Evolutionary conservation across 2,888 invertebrate species (phyloP), one percentile per base, ranked within the genome.

Genomic region (Tillus elongatus): DNA sequence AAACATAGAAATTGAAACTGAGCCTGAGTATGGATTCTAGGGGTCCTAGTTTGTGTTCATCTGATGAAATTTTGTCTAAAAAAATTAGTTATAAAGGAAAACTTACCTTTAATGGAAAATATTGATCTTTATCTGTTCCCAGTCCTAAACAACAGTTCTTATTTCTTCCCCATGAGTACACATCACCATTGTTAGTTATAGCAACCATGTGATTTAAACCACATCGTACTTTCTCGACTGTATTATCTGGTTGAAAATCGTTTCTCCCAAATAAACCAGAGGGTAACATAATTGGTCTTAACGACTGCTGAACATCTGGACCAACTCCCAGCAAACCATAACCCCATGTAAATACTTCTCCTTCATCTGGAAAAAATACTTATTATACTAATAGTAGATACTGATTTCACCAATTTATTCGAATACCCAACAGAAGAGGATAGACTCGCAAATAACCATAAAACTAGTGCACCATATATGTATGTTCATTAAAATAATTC

Each of bases 151-250:
- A 85, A 0, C 86, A 85, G 46, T 75, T 75, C 50, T 79, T 75
- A 62, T 96, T 95, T 52, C 82, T 73, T 0, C 96, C 96, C 96
- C 96, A 97, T 64, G 78, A 83, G 54, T 81, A 96, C 4, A 96
- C 64, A 63, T 92, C 86, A 1, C 91, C 90, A 12, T 67, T 69
- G 46, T 80, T 82, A 11, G 87, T 93, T 1, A 92, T 63, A 1
- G 91, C 95, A 10, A 82, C 84, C 60, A 87, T 73, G 58, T 83
- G 78, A 47, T 77, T 79, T 35, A 87, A 71, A 1, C 91, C 88
- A 58, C 82, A 79, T 13, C 67, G 69, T 13, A 90, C 74, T 49
- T 75, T 69, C 28, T 69, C 67, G 6, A 91, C 83, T 47, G 63
- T 66, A 2, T 71, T 70, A 42, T 83, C 72, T 3, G 80, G 77